Evolutionary conservation across 1,140 invertebrate genomes (phyloP).

Genomic region (Radopholus similis): DNA sequence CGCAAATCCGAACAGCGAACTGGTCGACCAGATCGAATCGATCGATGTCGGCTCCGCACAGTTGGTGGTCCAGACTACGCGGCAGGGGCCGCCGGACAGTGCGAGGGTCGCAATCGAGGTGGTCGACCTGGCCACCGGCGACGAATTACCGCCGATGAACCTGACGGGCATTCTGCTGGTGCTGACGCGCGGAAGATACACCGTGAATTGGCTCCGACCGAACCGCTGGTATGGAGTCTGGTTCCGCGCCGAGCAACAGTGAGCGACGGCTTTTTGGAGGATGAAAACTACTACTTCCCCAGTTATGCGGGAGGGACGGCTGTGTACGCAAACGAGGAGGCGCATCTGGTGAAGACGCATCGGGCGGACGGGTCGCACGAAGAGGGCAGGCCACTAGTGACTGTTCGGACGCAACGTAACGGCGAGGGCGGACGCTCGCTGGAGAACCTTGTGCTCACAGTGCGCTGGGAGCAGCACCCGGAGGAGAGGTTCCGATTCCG

Average conservation of each 20-base stretch:
- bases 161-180: slow-evolving; percentile 49
- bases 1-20: neutral
- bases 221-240: slow-evolving; percentile 52
- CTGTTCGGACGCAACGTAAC: slow-evolving; percentile 10
- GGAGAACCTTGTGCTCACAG: slow-evolving; percentile 44
- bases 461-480: slow-evolving; percentile 42
- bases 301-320: slow-evolving; percentile 14
- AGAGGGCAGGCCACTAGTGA: slow-evolving; percentile 15
- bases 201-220: slow-evolving; percentile 52
- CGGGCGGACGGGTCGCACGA: slow-evolving; percentile 24
- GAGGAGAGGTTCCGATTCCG: slow-evolving; percentile 29
- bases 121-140: slow-evolving; percentile 45
- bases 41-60: slow-evolving; percentile 50
- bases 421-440: slow-evolving; percentile 36
- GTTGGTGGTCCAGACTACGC: slow-evolving; percentile 45
- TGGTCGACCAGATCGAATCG: slow-evolving; percentile 29
- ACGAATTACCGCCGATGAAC: slow-evolving; percentile 48
- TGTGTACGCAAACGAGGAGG: slow-evolving; percentile 37
- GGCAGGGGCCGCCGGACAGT: slow-evolving; percentile 42
- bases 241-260: slow-evolving; percentile 46
- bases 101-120: slow-evolving; percentile 19
- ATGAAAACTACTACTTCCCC: neutral
- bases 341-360: slow-evolving; percentile 45
- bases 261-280: neutral
- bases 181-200: slow-evolving; percentile 55